Percentiles rank a stretch among this genome's conserved stretches.
Conservation (phyloP, 2,797 vertebrate species). For the Champsocephalus esox region DNA sequence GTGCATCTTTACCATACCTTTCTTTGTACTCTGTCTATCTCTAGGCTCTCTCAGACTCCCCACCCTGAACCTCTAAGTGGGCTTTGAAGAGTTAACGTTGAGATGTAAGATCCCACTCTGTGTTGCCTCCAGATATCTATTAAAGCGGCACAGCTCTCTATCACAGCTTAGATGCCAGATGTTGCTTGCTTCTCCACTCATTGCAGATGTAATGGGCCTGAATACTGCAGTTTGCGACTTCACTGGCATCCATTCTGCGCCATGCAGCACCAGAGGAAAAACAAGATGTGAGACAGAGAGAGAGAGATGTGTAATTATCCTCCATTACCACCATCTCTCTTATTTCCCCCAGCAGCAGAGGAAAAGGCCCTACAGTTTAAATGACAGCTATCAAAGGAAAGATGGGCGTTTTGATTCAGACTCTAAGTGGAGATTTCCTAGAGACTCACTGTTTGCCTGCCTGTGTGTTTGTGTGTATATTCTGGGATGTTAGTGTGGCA, state of each 20-base stretch:
- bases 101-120: conserved; percentile 90
- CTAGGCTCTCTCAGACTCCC: conserved; percentile 15
- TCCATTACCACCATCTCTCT: conserved; percentile 95
- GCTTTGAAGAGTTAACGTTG: conserved; percentile 91
- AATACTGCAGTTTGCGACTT: conserved; percentile 98
- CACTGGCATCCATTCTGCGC: conserved; percentile 95
- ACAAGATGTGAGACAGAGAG: conserved; percentile 42
- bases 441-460: conserved; percentile 46
- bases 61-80: conserved; percentile 55
- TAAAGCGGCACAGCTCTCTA: conserved; percentile 93
- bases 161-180: conserved; percentile 97
- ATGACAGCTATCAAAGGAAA: conserved; percentile 88
- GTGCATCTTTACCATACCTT: neutral
- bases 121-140: conserved; percentile 97
- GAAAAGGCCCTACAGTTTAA: conserved; percentile 87
- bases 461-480: conserved; percentile 15
- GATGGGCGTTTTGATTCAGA: conserved; percentile 82
- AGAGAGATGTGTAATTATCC: conserved; percentile 90
- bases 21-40: conserved; percentile 8
- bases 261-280: conserved; percentile 82
- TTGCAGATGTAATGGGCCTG: conserved; percentile 99
- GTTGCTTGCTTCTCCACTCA: conserved; percentile 97
- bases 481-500: neutral
- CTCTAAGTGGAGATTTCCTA: conserved; percentile 50
- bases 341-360: conserved; percentile 91